Conservation (phyloP, 35 echinoderm and acorn worm genomes). For the Amphiura filiformis region DNA sequence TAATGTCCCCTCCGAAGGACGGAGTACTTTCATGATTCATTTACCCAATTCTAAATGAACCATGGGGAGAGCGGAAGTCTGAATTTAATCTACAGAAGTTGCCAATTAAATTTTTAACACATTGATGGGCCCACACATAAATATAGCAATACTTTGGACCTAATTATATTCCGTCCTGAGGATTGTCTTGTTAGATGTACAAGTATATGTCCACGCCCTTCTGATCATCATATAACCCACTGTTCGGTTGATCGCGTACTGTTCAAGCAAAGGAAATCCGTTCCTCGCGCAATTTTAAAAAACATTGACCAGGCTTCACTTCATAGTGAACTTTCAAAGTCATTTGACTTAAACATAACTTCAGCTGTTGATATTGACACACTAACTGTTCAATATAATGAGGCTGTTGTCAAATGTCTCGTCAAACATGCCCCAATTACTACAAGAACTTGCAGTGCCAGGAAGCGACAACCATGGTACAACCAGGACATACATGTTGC, state of each 20-base stretch:
- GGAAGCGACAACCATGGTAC: conserved; percentile 10
- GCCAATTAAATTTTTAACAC: conserved; percentile 29
- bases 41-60: too few species aligned
- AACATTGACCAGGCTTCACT: background rate
- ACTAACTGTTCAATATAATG: background rate
- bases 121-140: conserved; percentile 47
- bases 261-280: background rate
- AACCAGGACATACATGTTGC: conserved; percentile 14
- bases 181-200: background rate
- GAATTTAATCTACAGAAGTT: too few species aligned
- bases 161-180: background rate
- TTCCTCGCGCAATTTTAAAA: background rate
- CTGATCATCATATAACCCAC: conserved; percentile 13
- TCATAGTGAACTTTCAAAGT: background rate
- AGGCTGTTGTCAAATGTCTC: background rate
- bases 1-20: too few species aligned
- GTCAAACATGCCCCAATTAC: background rate
- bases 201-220: background rate
- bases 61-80: too few species aligned
- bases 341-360: background rate
- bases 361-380: background rate
- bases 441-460: background rate
- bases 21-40: too few species aligned
- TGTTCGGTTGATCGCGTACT: background rate
- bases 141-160: conserved; percentile 40